Conservation (phyloP, 2,888 invertebrate genomes). For the Thalpophila matura region DNA sequence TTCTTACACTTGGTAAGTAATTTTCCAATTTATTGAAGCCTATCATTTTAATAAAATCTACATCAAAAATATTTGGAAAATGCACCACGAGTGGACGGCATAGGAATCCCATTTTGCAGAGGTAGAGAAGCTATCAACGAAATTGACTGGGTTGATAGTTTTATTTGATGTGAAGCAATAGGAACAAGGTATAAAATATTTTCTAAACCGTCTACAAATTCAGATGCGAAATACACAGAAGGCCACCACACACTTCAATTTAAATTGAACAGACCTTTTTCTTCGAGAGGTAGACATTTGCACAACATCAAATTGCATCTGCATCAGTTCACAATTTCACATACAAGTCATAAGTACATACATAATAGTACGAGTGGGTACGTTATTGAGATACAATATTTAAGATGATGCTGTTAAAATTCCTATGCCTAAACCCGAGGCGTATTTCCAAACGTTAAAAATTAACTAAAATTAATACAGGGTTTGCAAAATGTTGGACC, state of each 20-base stretch:
- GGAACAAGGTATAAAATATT: constrained; percentile 14
- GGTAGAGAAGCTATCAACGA: constrained; percentile 15
- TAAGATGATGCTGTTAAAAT: constrained; percentile 21
- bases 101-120: constrained; percentile 9
- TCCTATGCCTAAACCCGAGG: constrained; percentile 12
- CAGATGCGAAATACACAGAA: constrained; percentile 33
- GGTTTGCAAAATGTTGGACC: constrained; percentile 23
- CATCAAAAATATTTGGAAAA: constrained; percentile 24
- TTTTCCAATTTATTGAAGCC: constrained; percentile 37
- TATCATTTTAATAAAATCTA: constrained; percentile 40
- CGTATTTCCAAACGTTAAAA: constrained; percentile 31
- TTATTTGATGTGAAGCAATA: constrained; percentile 12
- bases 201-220: constrained; percentile 14
- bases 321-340: constrained; percentile 30
- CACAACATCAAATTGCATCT: constrained; percentile 42
- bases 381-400: constrained; percentile 36
- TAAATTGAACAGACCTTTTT: constrained; percentile 36
- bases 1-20: constrained; percentile 49
- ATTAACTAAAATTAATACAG: constrained; percentile 25
- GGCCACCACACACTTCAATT: constrained; percentile 34
- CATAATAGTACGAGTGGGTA: constrained; percentile 16
- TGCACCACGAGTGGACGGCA: not conserved
- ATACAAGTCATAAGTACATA: not conserved
- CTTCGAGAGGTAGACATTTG: constrained; percentile 39
- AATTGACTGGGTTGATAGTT: constrained; percentile 25